Evolutionary conservation across 2,888 invertebrate genomes (phyloP).

Genomic region (Argyresthia albistria): DNA sequence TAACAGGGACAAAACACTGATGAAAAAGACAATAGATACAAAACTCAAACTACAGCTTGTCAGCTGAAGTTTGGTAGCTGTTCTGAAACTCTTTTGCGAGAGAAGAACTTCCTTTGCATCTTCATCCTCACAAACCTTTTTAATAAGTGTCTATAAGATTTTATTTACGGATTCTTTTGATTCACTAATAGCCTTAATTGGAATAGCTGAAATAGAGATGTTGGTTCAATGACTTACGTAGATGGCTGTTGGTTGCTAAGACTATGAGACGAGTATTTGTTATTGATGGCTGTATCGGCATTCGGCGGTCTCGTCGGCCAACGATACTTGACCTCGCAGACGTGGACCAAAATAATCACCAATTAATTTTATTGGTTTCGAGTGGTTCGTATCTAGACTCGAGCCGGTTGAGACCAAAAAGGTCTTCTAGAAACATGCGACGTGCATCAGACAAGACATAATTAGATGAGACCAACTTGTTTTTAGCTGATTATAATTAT

Average conservation of each 20-base stretch:
- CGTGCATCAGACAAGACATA: neutral
- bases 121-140: too few relatives aligned
- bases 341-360: slow-evolving; percentile 35
- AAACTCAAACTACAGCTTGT: too few relatives aligned
- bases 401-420: neutral
- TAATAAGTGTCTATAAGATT: too few relatives aligned
- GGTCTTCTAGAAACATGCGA: neutral
- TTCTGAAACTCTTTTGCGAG: too few relatives aligned
- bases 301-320: neutral
- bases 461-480: neutral
- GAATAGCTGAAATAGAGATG: slow-evolving; percentile 2
- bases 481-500: too few relatives aligned
- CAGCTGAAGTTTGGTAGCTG: too few relatives aligned
- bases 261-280: slow-evolving; percentile 1
- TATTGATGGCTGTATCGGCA: neutral
- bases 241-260: too few relatives aligned
- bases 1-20: too few relatives aligned
- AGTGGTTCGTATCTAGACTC: neutral
- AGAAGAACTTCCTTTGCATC: too few relatives aligned
- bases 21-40: too few relatives aligned
- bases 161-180: neutral
- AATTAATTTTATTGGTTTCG: slow-evolving; percentile 36
- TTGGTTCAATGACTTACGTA: slow-evolving; percentile 8
- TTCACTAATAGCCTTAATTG: neutral
- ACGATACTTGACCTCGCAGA: slow-evolving; percentile 29